Evolutionary conservation across 2,797 vertebrate species (phyloP).

Genomic region (Pagetopsis macropterus): DNA sequence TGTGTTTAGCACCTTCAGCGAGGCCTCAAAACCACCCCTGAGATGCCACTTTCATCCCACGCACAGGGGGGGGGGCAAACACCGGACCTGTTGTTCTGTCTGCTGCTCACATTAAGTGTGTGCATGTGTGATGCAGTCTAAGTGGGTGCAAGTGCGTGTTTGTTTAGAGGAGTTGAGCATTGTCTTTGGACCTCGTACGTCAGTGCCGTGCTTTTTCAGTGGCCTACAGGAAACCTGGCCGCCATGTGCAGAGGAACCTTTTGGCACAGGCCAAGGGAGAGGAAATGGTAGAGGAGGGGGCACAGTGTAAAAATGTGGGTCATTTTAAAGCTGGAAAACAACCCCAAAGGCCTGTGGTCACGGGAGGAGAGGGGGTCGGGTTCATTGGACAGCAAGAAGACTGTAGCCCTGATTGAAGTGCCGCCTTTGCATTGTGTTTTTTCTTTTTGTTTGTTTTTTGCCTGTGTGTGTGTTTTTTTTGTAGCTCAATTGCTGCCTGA

Average conservation of each 20-base stretch:
- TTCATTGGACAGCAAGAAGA: constrained; percentile 55
- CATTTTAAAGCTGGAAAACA: constrained; percentile 84
- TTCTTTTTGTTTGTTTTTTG: constrained; percentile 32
- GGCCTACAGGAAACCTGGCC: constrained; percentile 85
- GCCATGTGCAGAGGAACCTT: constrained; percentile 88
- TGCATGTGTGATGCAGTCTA: constrained; percentile 59
- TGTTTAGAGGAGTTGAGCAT: constrained; percentile 83
- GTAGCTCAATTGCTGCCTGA: constrained; percentile 66
- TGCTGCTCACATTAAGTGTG: constrained; percentile 56
- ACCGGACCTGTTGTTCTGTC: constrained; percentile 47
- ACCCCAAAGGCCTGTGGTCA: constrained; percentile 61
- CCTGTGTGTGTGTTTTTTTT: constrained; percentile 47
- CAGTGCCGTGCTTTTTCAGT: constrained; percentile 81
- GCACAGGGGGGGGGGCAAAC: constrained; percentile 16
- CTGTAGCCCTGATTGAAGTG: constrained; percentile 68
- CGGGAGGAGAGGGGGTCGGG: constrained; percentile 28
- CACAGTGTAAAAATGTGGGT: constrained; percentile 77
- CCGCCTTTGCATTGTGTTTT: constrained; percentile 64
- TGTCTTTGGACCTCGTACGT: constrained; percentile 82
- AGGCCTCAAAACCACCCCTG: constrained; percentile 39
- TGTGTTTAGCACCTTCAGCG: constrained; percentile 51
- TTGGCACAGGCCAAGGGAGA: constrained; percentile 83
- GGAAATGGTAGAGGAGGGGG: constrained; percentile 79
- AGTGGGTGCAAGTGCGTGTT: constrained; percentile 70
- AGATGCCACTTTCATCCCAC: constrained; percentile 53